Evolutionary conservation across 2,888 invertebrate genomes (phyloP).

Genomic region (Acrobasis suavella): DNA sequence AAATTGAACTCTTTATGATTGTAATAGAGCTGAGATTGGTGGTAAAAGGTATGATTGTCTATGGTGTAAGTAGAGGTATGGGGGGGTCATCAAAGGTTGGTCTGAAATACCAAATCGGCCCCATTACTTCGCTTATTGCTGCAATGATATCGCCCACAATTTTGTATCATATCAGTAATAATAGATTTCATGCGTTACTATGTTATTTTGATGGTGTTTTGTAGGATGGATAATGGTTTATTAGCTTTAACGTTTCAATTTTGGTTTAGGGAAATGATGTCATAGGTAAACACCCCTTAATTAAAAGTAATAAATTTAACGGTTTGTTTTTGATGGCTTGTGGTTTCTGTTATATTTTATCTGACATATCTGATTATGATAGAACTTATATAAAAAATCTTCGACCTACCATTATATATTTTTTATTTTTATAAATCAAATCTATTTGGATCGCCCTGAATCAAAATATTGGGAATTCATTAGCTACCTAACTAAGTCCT

Average conservation of each 20-base stretch:
- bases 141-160: constrained; percentile 69
- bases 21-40: constrained; percentile 20
- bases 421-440: too few relatives aligned
- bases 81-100: constrained; percentile 45
- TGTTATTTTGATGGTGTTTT: constrained; percentile 37
- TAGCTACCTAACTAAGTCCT: too few relatives aligned
- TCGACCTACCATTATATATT: too few relatives aligned
- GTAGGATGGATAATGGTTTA: constrained; percentile 18
- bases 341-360: neutral
- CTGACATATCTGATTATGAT: too few relatives aligned
- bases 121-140: constrained; percentile 65
- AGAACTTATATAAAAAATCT: neutral
- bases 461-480: too few relatives aligned
- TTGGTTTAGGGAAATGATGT: constrained; percentile 8
- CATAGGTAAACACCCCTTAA: neutral
- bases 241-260: constrained; percentile 21
- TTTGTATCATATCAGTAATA: constrained; percentile 60
- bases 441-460: too few relatives aligned
- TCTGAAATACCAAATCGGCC: constrained; percentile 53
- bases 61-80: constrained; percentile 38
- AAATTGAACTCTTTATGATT: constrained; percentile 16
- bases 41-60: constrained; percentile 33
- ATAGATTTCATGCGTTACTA: constrained; percentile 50
- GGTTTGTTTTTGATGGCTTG: neutral
- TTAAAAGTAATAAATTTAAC: neutral